Evolutionary conservation across 2,888 invertebrate species (phyloP), one percentile per base, ranked within the genome.

Genomic region (Panzeria rudis): DNA sequence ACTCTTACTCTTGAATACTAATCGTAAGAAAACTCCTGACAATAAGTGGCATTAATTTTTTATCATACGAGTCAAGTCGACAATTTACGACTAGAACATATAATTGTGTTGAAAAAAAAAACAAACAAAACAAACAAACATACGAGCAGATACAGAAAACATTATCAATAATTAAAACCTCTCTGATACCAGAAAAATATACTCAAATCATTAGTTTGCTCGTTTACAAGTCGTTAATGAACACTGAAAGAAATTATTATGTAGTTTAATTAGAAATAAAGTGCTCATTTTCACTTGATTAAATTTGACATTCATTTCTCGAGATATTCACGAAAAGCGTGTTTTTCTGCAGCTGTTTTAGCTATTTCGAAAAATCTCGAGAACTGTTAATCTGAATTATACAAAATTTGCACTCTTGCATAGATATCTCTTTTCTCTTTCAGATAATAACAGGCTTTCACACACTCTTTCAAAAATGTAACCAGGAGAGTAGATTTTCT

Each of bases 1-100:
- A 32, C 32, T 71, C 8, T n/a, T 32, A 32, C 50, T 71, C 52
- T 44, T 62, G 83, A 69, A 78, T 83, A 56, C 71, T 85, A 83
- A 83, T 80, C 68, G 64, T 17, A 81, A 73, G 78, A 72, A 82
- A 72, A 82, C 71, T 68, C 47, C 59, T 79, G 76, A 69, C 61
- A 84, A 68, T 84, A 83, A 85, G 82, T 85, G 75, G 78, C 85
- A 85, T 85, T 85, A 85, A 85, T 85, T 85, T 85, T 85, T 85
- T 79, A 85, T 79, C 59, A 79, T 23, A 41, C 52, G 15, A 78
- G 61, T 44, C 78, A 61, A 82, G 82, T 59, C 78, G 82, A 84
- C 73, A 84, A 86, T 84, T 86, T 80, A 79, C 72, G 77, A 76
- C 47, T 50, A 11, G 13, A 66, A 38, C 32, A 50, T 2, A 47